These are phyloP conservation scores for Polyommatus iphigenia DNA, from an alignment of 2,888 invertebrate genomes.

Conservation along the genomic window DNA sequence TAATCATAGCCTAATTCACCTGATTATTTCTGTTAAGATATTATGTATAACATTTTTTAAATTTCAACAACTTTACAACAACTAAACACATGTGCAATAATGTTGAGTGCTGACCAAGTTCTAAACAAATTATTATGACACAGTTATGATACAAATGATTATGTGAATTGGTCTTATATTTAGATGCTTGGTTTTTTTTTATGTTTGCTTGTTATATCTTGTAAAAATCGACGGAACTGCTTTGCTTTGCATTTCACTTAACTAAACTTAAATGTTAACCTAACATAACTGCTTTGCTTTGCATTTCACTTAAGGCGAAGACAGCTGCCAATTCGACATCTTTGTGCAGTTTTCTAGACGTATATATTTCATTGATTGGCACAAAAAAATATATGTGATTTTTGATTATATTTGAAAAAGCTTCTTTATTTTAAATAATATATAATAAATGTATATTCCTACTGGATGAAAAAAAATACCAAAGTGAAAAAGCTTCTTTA, in stretches of 20 bases:
- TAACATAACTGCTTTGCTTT: not conserved
- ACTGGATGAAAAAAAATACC: no score
- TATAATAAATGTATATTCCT: no score
- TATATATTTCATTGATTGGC: no score
- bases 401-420: no score
- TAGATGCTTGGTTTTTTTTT: not conserved
- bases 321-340: no score
- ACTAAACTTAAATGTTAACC: no score
- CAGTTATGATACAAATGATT: not conserved
- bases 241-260: not conserved
- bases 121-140: not conserved
- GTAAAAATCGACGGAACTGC: not conserved
- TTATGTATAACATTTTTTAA: no score
- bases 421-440: no score
- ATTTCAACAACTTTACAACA: no score
- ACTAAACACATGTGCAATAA: not conserved
- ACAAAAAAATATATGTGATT: no score
- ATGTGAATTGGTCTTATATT: not conserved
- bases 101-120: not conserved
- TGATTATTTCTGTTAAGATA: not conserved
- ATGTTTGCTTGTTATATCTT: not conserved
- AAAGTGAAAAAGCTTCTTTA: no score
- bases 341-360: no score
- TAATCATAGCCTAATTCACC: not conserved
- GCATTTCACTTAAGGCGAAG: not conserved